Evolutionary conservation across 2,113 vertebrate genomes (phyloP), one percentile per base, ranked within the genome.

Genomic region (Menidia beryllina): DNA sequence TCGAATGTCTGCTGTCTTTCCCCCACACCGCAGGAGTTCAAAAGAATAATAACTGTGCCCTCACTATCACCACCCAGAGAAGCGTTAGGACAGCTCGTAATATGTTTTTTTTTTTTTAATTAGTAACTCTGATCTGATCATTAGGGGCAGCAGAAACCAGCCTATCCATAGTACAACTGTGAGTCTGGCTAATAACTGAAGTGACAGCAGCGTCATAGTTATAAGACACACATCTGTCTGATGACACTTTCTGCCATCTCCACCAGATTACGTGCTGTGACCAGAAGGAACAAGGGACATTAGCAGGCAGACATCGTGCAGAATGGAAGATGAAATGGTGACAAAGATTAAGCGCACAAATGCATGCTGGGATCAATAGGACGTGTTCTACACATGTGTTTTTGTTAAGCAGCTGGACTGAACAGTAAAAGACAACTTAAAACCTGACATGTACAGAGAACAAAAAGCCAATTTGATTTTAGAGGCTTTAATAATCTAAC

Each of bases 31-130:
- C 94, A 93, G 93, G 94, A 93, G 93, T 90, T 91, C 89, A 86
- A 88, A 85, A 91, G 90, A 89, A 93, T 93, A 94, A 94, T 94
- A 94, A 94, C 93, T 91, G 90, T 85, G 87, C 84, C 82, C 88
- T 90, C 89, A 88, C 88, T 93, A 94, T 93, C 89, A 89, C 92
- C 92, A 70, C 93, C 93, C 79, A 92, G 93, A 94, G 93, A 91
- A 93, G 92, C 90, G 88, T 91, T 92, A 91, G 81, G 84, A 88
- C 89, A 85, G 90, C 88, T 91, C 86, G 55, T 93, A 91, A 93
- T 93, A 93, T 93, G 81, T 70, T 47, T 12, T 63, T 69, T 76
- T 78, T 91, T 94, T 90, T 93, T 93, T 93, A 93, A 94, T 94
- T 93, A 92, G 85, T 88, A 86, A 83, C 58, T 87, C 82, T 92